Evolutionary conservation across 2,113 vertebrate species (phyloP).

Genomic region (Geococcyx californianus): DNA sequence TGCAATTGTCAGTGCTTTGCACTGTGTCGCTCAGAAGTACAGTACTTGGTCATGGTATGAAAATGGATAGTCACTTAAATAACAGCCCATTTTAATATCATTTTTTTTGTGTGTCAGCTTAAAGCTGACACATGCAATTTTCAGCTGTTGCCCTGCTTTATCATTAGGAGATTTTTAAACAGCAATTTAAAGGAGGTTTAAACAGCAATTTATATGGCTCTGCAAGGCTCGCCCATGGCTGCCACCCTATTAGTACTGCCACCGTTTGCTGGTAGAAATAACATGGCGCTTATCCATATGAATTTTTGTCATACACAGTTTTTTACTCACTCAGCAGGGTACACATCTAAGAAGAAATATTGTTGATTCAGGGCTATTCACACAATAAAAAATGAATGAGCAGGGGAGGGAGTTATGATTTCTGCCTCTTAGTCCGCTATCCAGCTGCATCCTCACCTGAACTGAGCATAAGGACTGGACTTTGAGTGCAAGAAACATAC

Average conservation of each 20-base stretch:
- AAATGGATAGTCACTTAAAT: not conserved
- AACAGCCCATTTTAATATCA: not conserved
- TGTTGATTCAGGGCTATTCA: too few relatives aligned
- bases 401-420: not conserved
- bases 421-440: not conserved
- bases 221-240: not conserved
- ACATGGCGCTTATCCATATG: not conserved
- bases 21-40: not conserved
- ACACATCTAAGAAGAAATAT: not conserved
- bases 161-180: not conserved
- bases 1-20: not conserved
- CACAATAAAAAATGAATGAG: not conserved
- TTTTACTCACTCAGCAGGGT: not conserved
- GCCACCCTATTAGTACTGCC: not conserved
- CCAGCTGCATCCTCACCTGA: not conserved
- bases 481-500: not conserved
- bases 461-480: not conserved
- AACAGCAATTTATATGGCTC: not conserved
- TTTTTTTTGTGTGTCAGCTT: not conserved
- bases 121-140: not conserved
- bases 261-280: not conserved
- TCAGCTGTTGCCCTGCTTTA: not conserved
- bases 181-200: not conserved
- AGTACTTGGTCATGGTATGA: not conserved
- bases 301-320: not conserved